Conservation (phyloP, 2,888 invertebrate species). For the Hirtodrosophila histrioides region DNA sequence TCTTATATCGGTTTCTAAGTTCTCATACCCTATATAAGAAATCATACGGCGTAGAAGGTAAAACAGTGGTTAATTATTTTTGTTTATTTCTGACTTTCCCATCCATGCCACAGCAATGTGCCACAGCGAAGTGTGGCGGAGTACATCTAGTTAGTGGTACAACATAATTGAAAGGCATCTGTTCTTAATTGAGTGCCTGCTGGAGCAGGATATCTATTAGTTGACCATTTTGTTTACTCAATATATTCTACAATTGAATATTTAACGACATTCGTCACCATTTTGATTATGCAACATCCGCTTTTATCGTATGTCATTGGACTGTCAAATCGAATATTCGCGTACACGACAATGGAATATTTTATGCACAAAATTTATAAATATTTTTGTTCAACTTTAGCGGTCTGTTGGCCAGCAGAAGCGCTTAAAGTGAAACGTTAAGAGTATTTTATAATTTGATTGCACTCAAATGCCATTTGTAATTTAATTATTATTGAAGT, state of each 20-base stretch:
- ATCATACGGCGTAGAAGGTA: too few species aligned
- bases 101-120: too few species aligned
- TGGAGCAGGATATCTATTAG: constrained; percentile 3
- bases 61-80: too few species aligned
- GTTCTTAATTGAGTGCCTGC: too few species aligned
- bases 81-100: too few species aligned
- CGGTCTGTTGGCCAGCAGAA: background rate
- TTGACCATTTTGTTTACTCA: background rate
- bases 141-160: too few species aligned
- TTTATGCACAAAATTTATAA: constrained; percentile 31
- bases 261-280: constrained; percentile 13
- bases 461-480: constrained; percentile 52
- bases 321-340: constrained; percentile 36
- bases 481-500: constrained; percentile 62
- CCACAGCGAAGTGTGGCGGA: too few species aligned
- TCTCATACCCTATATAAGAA: too few species aligned
- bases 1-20: too few species aligned
- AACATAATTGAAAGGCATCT: too few species aligned
- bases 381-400: constrained; percentile 20
- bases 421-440: constrained; percentile 11
- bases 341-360: constrained; percentile 35
- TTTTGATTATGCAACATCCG: constrained; percentile 12
- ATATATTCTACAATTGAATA: constrained; percentile 21
- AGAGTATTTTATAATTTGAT: constrained; percentile 54
- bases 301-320: constrained; percentile 10